Evolutionary conservation across 2,113 vertebrate genomes (phyloP).

Genomic region (Cryptomyrus ogoouensis): DNA sequence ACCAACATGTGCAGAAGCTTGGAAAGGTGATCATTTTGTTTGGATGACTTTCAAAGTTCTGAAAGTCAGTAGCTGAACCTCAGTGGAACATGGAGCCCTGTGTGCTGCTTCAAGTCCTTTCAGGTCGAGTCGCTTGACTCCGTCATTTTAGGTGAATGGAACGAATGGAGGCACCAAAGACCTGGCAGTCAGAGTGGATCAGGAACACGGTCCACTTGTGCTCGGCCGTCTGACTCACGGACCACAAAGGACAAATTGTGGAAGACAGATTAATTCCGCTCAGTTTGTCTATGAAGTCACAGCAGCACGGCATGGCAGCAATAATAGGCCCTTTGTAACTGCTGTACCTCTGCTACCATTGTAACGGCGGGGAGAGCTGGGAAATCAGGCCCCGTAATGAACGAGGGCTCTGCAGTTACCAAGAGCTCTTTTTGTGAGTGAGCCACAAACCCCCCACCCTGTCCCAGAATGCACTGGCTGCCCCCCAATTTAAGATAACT

Average conservation of each 20-base stretch:
- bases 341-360: slow-evolving; percentile 13
- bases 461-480: slow-evolving; percentile 50
- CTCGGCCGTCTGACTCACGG: slow-evolving; percentile 34
- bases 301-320: slow-evolving; percentile 33
- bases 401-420: slow-evolving; percentile 50
- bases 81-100: neutral
- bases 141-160: neutral
- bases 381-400: slow-evolving; percentile 40
- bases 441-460: slow-evolving; percentile 11
- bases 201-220: slow-evolving; percentile 14
- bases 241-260: slow-evolving; percentile 34
- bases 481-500: slow-evolving; percentile 25
- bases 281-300: slow-evolving; percentile 39
- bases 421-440: neutral
- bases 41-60: neutral
- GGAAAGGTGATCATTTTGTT: neutral
- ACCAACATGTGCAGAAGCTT: neutral
- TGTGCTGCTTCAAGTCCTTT: neutral
- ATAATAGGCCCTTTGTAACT: slow-evolving; percentile 56
- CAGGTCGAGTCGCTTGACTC: neutral
- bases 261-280: slow-evolving; percentile 40
- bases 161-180: neutral
- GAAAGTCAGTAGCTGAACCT: neutral
- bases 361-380: slow-evolving; percentile 36
- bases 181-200: neutral